Percentiles rank a stretch among this genome's conserved stretches.
phyloP scores from a whole-genome alignment of 2,888 invertebrate genomes.

The Ornithoptera priamus region DNA sequence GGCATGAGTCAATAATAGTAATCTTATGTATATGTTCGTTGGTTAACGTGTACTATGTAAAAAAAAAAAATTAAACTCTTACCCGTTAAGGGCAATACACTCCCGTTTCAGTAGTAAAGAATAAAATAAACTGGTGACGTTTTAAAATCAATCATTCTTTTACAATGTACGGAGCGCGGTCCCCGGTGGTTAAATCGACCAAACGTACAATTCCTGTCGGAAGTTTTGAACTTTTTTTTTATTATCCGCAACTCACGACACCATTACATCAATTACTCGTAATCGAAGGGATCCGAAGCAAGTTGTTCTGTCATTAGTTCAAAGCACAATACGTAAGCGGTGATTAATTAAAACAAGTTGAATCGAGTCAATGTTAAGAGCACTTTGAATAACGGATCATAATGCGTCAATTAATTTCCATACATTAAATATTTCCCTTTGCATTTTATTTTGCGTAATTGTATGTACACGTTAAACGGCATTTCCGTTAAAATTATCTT shows the following conservation, averaged over 20 bases:
- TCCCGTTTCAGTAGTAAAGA: too few relatives aligned
- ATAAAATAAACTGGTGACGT: neutral
- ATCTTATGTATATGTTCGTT: too few relatives aligned
- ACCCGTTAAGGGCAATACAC: too few relatives aligned
- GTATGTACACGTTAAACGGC: too few relatives aligned
- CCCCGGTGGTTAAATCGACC: neutral
- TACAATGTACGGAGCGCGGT: constrained; percentile 20
- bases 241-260: neutral
- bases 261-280: constrained; percentile 6
- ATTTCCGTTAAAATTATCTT: too few relatives aligned
- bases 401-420: neutral
- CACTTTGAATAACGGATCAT: neutral
- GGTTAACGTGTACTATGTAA: too few relatives aligned
- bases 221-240: constrained; percentile 21
- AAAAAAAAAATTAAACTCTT: too few relatives aligned
- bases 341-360: neutral
- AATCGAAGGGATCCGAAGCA: constrained; percentile 9
- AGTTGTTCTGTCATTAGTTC: constrained; percentile 9
- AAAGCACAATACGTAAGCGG: neutral
- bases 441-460: too few relatives aligned
- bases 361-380: neutral
- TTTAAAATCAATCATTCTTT: constrained; percentile 14
- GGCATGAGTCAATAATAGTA: too few relatives aligned
- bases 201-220: constrained; percentile 18
- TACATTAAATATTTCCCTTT: neutral